Conservation (phyloP, 2,797 vertebrate genomes). For the Limnodromus scolopaceus region DNA sequence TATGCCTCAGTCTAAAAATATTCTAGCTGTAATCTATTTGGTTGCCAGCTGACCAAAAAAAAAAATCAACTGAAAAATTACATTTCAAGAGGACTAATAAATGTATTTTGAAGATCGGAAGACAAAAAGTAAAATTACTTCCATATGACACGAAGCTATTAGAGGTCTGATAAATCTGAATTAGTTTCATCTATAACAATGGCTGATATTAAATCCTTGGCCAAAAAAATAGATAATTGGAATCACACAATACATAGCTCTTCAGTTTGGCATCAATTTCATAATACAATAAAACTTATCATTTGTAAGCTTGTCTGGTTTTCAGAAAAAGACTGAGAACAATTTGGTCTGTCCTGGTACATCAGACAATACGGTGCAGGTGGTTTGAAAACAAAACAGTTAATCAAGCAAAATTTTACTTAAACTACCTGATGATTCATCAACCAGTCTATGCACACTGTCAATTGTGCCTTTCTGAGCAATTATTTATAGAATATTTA, state of each 20-base stretch:
- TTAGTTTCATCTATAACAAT: constrained; percentile 40
- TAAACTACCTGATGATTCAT: constrained; percentile 79
- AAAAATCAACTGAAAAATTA: neutral
- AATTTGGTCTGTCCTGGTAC: constrained; percentile 73
- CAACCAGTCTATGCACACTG: constrained; percentile 67
- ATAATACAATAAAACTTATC: constrained; percentile 75
- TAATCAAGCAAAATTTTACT: constrained; percentile 78
- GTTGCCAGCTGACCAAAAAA: constrained; percentile 60
- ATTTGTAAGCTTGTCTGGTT: constrained; percentile 73
- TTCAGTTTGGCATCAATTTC: constrained; percentile 70
- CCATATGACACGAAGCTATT: neutral
- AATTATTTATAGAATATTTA: constrained; percentile 79
- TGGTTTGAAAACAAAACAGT: constrained; percentile 80
- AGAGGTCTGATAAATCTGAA: constrained; percentile 21
- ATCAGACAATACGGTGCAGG: constrained; percentile 62
- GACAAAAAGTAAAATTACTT: constrained; percentile 55
- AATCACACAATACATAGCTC: constrained; percentile 48
- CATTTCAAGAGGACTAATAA: constrained; percentile 46
- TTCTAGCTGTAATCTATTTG: neutral
- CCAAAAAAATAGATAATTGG: constrained; percentile 52
- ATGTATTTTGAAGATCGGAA: constrained; percentile 41
- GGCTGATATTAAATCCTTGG: constrained; percentile 32
- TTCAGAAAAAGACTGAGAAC: constrained; percentile 60
- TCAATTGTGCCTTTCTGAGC: constrained; percentile 69
- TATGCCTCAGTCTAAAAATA: neutral